Evolutionary conservation across 2,797 vertebrate genomes (phyloP).

Genomic region (Scolopax bukidnonensis): DNA sequence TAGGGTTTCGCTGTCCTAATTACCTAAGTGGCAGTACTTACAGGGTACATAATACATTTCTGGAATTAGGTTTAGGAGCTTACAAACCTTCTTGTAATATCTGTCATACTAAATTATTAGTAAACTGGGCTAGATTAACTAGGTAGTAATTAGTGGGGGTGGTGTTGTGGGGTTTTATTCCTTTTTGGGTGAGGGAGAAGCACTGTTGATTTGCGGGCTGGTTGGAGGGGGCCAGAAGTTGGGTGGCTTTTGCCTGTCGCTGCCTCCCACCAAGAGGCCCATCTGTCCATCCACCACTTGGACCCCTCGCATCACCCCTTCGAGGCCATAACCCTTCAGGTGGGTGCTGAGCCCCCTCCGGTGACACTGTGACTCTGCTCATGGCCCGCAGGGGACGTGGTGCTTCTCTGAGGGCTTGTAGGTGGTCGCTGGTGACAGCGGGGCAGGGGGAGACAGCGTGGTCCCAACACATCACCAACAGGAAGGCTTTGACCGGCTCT

Average conservation of each 20-base stretch:
- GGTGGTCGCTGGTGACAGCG: fast-evolving
- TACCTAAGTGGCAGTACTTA: neutral
- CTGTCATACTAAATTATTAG: neutral
- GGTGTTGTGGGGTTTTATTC: no score
- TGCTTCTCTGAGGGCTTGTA: neutral
- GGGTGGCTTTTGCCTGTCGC: neutral
- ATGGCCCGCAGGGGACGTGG: fast-evolving
- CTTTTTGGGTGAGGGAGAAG: neutral
- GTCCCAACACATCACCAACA: neutral
- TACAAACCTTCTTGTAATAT: neutral
- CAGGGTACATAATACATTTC: neutral
- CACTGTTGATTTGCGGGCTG: neutral
- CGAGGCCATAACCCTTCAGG: fast-evolving
- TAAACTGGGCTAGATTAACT: neutral
- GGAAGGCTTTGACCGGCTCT: neutral
- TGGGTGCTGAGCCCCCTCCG: fast-evolving
- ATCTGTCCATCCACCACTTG: neutral
- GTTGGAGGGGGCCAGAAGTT: neutral
- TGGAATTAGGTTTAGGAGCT: neutral
- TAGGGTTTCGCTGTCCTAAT: neutral
- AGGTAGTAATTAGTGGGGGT: neutral
- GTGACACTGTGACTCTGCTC: neutral
- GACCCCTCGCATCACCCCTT: neutral
- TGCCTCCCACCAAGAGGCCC: neutral
- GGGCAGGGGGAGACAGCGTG: neutral